Evolutionary conservation across 2,888 invertebrate species (phyloP).

Genomic region (Volucella inflata): DNA sequence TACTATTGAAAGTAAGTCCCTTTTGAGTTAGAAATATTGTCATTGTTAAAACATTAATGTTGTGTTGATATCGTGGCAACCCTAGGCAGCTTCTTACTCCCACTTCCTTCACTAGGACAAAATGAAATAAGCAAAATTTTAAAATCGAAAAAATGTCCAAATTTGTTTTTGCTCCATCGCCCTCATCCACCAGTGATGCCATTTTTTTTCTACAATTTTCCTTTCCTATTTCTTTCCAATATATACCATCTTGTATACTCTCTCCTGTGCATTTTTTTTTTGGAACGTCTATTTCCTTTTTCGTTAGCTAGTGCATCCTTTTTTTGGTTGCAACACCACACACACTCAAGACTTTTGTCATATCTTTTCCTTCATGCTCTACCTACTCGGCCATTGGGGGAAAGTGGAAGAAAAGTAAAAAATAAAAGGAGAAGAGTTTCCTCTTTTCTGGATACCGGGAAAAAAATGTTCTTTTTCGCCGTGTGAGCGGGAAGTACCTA

Average conservation of each 20-base stretch:
- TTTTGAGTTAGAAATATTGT: too few species aligned
- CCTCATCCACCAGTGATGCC: background rate
- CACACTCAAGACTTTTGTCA: conserved; percentile 63
- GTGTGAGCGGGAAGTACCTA: conserved; percentile 52
- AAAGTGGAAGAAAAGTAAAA: conserved; percentile 18
- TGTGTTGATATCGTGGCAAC: conserved; percentile 34
- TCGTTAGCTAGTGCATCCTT: conserved; percentile 31
- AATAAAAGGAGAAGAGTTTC: conserved; percentile 7
- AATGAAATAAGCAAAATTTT: conserved; percentile 29
- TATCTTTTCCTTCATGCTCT: conserved; percentile 29
- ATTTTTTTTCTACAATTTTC: conserved; percentile 22
- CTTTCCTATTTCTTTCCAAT: conserved; percentile 44
- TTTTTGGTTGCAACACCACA: conserved; percentile 51
- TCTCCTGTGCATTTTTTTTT: conserved; percentile 41
- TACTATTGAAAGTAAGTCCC: too few species aligned
- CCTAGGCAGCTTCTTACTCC: background rate
- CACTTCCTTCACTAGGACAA: background rate
- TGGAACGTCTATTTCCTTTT: conserved; percentile 8
- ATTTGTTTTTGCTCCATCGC: conserved; percentile 39
- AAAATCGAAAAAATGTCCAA: conserved; percentile 59
- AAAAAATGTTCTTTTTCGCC: conserved; percentile 62
- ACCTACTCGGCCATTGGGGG: conserved; percentile 3
- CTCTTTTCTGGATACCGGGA: conserved; percentile 40
- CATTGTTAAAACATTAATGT: too few species aligned
- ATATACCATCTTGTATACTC: conserved; percentile 55